Conservation (phyloP, 92 coral and sea anemone species). For the Zoanthus gigantus region DNA sequence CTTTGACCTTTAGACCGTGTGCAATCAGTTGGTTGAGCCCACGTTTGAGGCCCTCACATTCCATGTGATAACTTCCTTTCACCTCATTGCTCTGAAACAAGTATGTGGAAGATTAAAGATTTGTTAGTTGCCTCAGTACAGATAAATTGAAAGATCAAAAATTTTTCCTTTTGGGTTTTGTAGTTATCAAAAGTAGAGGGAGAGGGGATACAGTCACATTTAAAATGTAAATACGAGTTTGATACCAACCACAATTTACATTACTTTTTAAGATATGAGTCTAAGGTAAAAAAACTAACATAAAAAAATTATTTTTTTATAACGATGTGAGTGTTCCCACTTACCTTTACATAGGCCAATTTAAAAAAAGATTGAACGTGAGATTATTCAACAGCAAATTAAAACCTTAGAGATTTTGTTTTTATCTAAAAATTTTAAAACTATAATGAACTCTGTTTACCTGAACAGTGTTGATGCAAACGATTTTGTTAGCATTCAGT, state of each 20-base stretch:
- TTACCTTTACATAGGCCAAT: not conserved
- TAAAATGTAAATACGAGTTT: not conserved
- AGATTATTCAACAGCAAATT: not conserved
- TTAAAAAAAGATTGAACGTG: not conserved
- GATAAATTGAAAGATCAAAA: not conserved
- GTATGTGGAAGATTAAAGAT: not conserved
- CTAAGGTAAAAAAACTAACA: not conserved
- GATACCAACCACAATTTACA: not conserved
- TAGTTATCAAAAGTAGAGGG: not conserved
- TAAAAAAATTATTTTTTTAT: not conserved
- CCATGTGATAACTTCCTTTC: conserved; percentile 57
- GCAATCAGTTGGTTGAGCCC: conserved; percentile 24
- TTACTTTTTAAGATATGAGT: not conserved
- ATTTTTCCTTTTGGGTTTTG: not conserved
- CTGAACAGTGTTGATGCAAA: conserved; percentile 46
- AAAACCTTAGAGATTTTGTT: not conserved
- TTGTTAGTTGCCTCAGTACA: not conserved
- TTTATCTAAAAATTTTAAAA: not conserved
- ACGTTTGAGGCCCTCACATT: conserved; percentile 55
- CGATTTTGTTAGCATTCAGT: conserved; percentile 41
- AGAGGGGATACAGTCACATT: not conserved
- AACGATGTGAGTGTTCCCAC: not conserved
- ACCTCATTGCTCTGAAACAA: conserved; percentile 49
- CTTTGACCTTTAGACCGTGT: conserved; percentile 46
- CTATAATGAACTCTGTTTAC: not conserved